phyloP scores from a whole-genome alignment of 1,140 invertebrate species.

The Arctopsyche grandis region DNA sequence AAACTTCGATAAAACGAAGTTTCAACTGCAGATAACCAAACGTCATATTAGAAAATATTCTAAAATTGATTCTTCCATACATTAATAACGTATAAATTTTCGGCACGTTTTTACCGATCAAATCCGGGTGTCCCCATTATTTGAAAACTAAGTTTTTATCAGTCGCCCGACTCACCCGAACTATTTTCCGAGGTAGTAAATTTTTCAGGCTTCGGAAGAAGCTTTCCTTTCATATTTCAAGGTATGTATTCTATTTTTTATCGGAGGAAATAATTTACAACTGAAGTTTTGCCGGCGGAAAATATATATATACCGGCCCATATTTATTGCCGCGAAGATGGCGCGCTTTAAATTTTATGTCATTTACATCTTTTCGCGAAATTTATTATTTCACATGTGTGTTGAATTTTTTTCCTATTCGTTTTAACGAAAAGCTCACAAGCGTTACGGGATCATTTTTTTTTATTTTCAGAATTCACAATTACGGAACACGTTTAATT shows the following conservation, averaged over 20 bases:
- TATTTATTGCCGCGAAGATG: conserved; percentile 25
- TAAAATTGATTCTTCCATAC: not conserved
- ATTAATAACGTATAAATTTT: not conserved
- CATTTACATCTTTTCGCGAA: conserved; percentile 27
- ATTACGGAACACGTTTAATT: conserved; percentile 12
- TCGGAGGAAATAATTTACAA: conserved; percentile 30
- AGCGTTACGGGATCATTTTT: not conserved
- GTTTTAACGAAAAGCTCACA: not conserved
- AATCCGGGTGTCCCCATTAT: not conserved
- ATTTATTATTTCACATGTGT: conserved; percentile 23
- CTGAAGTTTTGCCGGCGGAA: conserved; percentile 13
- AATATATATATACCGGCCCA: not conserved
- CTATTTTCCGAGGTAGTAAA: conserved; percentile 18
- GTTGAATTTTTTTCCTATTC: not conserved
- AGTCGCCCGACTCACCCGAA: not conserved
- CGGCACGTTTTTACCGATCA: not conserved
- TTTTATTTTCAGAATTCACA: conserved; percentile 5
- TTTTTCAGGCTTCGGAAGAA: conserved; percentile 13
- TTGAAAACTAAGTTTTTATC: conserved; percentile 26
- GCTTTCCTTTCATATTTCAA: conserved; percentile 17
- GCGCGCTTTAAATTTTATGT: conserved; percentile 30
- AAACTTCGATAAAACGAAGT: not conserved
- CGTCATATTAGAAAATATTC: not conserved
- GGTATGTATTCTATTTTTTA: not conserved
- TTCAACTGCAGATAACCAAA: not conserved